Evolutionary conservation across 2,113 vertebrate species (phyloP).

Genomic region (Ursus arctos): DNA sequence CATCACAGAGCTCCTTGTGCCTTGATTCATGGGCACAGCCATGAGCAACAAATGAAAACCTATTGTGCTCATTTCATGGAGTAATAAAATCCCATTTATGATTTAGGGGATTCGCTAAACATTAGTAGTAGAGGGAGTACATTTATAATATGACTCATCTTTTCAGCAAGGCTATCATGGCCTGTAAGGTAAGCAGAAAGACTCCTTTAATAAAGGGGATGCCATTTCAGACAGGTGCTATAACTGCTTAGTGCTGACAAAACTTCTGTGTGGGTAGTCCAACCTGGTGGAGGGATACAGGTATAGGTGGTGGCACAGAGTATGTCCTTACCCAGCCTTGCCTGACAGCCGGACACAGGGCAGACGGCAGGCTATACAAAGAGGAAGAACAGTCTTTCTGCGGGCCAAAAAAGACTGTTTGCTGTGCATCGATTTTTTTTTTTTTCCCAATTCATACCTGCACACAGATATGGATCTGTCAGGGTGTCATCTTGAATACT

Average conservation of each 20-base stretch:
- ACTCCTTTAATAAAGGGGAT: neutral
- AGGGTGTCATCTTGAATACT: conserved; percentile 57
- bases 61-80: conserved; percentile 12
- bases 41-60: conserved; percentile 20
- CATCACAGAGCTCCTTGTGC: neutral
- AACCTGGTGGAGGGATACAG: neutral
- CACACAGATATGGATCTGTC: neutral
- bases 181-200: neutral
- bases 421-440: neutral
- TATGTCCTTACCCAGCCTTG: neutral
- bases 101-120: neutral
- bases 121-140: neutral
- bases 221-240: neutral
- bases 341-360: neutral
- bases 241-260: neutral
- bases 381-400: neutral
- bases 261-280: neutral
- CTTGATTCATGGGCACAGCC: neutral
- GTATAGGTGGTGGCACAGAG: neutral
- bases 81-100: conserved; percentile 52
- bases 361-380: neutral
- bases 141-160: conserved; percentile 11
- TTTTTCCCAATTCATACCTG: neutral
- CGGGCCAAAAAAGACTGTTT: neutral
- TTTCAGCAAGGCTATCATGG: neutral